Evolutionary conservation across 2,888 invertebrate species (phyloP).

Genomic region (Eurytoma californica): DNA sequence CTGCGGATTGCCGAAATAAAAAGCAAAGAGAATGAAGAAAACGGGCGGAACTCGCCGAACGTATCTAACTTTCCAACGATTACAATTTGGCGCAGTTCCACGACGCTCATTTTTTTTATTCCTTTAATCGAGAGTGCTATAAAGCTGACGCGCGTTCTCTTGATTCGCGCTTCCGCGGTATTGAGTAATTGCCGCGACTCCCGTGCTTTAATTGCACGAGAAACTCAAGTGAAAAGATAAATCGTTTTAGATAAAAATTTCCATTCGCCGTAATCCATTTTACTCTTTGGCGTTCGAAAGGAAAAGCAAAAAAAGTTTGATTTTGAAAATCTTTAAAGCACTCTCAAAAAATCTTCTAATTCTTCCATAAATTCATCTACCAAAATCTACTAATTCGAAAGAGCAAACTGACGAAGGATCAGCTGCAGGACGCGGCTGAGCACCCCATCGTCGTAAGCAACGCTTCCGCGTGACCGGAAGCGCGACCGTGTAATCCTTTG

Average conservation of each 20-base stretch:
- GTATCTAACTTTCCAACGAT: constrained; percentile 13
- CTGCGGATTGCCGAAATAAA: constrained; percentile 27
- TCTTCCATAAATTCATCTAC: neutral
- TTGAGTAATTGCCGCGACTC: too few species aligned
- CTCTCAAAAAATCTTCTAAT: neutral
- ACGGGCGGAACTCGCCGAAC: neutral
- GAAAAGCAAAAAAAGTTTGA: too few species aligned
- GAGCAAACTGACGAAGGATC: neutral
- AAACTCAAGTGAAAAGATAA: too few species aligned
- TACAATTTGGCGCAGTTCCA: neutral
- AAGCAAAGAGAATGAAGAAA: too few species aligned
- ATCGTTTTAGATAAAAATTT: too few species aligned
- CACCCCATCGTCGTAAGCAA: too few species aligned
- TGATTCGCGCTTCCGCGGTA: too few species aligned
- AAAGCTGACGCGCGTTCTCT: neutral
- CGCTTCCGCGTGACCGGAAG: constrained; percentile 7
- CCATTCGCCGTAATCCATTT: too few species aligned
- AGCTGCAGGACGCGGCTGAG: too few species aligned
- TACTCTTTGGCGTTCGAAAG: too few species aligned
- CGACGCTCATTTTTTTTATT: neutral
- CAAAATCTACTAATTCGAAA: neutral
- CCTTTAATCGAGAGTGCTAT: constrained; percentile 22
- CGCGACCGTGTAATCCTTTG: neutral
- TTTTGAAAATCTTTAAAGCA: constrained; percentile 9
- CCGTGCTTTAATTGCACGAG: too few species aligned